Conservation (phyloP, 92 coral and sea anemone species). For the Palythoa grandis region DNA sequence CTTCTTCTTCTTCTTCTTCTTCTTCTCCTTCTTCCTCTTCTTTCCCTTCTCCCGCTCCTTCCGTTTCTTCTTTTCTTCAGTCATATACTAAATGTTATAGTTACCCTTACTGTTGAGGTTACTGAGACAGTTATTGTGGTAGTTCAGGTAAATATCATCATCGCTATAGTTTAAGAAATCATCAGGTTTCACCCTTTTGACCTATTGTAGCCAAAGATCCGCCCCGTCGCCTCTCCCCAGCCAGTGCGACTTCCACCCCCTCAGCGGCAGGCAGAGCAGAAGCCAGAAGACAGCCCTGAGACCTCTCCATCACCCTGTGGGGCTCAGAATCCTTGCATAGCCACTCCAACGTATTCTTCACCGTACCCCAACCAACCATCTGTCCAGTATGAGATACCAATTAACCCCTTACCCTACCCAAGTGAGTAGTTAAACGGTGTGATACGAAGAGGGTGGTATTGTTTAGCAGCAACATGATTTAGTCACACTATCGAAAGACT, state of each 20-base stretch:
- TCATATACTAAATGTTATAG: too few species aligned
- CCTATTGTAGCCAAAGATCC: conserved; percentile 10
- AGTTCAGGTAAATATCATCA: background rate
- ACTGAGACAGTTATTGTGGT: background rate
- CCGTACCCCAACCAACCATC: conserved; percentile 3
- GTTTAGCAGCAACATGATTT: too few species aligned
- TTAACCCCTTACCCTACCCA: conserved; percentile 21
- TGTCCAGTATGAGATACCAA: conserved; percentile 27
- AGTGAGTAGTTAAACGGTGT: conserved; percentile 9
- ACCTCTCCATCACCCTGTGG: conserved; percentile 21
- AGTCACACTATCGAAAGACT: too few species aligned
- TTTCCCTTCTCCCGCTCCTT: too few species aligned
- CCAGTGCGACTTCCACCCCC: conserved; percentile 29
- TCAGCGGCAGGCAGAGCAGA: background rate
- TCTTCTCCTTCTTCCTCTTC: too few species aligned
- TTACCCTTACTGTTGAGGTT: too few species aligned
- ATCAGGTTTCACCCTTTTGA: background rate
- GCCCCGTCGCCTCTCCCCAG: conserved; percentile 34
- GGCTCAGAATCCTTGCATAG: conserved; percentile 11
- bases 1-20: too few species aligned
- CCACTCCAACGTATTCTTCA: conserved; percentile 15
- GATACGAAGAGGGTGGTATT: too few species aligned
- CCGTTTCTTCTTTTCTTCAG: too few species aligned
- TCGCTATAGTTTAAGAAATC: background rate
- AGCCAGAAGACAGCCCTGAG: background rate